A percentile compares a stretch with the other conserved stretches of the same genome.
phyloP scores from a whole-genome alignment of 2,113 vertebrate species.

The Semnornis frantzii region DNA sequence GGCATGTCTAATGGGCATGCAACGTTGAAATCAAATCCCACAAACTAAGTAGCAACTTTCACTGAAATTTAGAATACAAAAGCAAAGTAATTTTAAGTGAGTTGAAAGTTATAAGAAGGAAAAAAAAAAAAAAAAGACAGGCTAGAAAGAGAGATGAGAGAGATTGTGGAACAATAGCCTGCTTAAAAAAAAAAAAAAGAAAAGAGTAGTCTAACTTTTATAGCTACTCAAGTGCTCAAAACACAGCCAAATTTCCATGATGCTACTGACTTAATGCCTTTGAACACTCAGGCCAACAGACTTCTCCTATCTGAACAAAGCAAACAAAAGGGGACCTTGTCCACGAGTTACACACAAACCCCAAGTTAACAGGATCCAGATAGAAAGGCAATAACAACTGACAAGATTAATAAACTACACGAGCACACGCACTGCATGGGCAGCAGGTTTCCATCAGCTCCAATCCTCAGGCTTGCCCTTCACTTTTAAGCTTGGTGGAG shows the following conservation, averaged over 20 bases:
- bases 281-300: constrained; percentile 82
- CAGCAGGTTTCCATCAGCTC: constrained; percentile 70
- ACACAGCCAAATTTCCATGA: constrained; percentile 94
- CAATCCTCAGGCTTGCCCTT: constrained; percentile 54
- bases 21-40: constrained; percentile 3
- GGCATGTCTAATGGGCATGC: background rate
- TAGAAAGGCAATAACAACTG: constrained; percentile 81
- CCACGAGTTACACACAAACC: constrained; percentile 81
- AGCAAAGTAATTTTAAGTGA: constrained; percentile 34
- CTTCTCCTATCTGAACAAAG: constrained; percentile 73
- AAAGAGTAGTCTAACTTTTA: constrained; percentile 77
- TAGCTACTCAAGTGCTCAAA: constrained; percentile 65
- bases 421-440: constrained; percentile 32
- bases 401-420: constrained; percentile 80
- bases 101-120: constrained; percentile 62
- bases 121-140: constrained; percentile 13
- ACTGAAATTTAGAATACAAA: constrained; percentile 15
- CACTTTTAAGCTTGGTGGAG: constrained; percentile 56
- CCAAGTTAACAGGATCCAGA: constrained; percentile 81
- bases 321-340: constrained; percentile 79
- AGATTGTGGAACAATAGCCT: constrained; percentile 69
- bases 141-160: constrained; percentile 46
- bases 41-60: background rate
- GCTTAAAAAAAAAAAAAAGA: constrained; percentile 79
- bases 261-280: constrained; percentile 82